Conservation (phyloP, 2,888 invertebrate genomes). For the Lymantria monacha region DNA sequence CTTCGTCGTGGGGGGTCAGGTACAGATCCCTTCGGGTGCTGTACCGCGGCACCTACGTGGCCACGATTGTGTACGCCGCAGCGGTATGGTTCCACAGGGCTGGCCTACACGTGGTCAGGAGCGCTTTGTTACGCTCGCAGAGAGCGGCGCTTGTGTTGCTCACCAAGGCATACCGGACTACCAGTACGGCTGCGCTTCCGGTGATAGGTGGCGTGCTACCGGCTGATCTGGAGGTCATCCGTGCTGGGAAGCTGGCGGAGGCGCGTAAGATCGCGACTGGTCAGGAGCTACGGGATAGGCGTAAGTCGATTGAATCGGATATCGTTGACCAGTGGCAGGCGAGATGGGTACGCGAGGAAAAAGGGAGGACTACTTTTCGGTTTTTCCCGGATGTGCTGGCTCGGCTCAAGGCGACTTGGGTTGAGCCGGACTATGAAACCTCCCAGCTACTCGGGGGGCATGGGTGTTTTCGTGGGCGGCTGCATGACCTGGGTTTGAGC, state of each 20-base stretch:
- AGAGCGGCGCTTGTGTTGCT: slow-evolving; percentile 4
- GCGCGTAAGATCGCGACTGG: not conserved
- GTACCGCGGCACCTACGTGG: not conserved
- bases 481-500: not conserved
- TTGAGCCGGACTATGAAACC: not conserved
- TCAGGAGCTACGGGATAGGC: not conserved
- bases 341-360: not conserved
- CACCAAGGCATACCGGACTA: slow-evolving; percentile 15
- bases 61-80: slow-evolving; percentile 18
- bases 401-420: not conserved
- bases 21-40: not conserved
- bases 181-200: slow-evolving; percentile 3
- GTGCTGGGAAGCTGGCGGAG: slow-evolving; percentile 6
- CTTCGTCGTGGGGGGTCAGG: slow-evolving; percentile 27
- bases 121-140: slow-evolving; percentile 3
- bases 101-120: not conserved
- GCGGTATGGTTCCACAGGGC: slow-evolving; percentile 5
- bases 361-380: not conserved
- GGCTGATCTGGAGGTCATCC: slow-evolving; percentile 18
- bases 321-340: not conserved
- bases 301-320: not conserved
- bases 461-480: not conserved
- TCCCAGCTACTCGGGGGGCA: not conserved
- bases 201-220: slow-evolving; percentile 18
- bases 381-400: not conserved